Evolutionary conservation across 2,113 vertebrate species (phyloP), one percentile per base, ranked within the genome.

Genomic region (Lophotis ruficrista): DNA sequence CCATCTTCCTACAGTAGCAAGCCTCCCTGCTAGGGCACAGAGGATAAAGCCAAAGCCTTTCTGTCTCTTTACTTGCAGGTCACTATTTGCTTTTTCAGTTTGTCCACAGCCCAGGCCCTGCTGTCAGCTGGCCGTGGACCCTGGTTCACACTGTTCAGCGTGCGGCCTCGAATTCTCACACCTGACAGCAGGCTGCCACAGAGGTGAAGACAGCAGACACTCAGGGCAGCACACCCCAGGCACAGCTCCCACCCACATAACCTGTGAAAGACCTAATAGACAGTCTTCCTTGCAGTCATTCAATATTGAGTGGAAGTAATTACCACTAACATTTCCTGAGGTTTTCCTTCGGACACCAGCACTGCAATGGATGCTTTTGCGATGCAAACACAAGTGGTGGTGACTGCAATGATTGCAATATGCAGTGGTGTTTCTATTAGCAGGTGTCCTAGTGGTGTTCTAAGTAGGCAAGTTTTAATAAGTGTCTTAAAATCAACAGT

Each of bases 81-180:
- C 41, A 58, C 38, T 35, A 41, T 57, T 80, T 80, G 54, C 14
- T 47, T 71, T 79, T 41, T 50, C 64, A n/a, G 33, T 33, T 13
- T 81, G 45, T 27, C 24, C 22, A 3, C 31, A 57, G 45, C 30
- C 10, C 28, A 57, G 10, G 10, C 15, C 27, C 15, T 72, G 53
- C 45, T 86, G 30, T 33, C 66, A 53, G 28, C 48, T 53, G 70
- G 43, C 47, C 7, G 0, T 33, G 66, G 43, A 5, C 41, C n/a
- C 41, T 51, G 28, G 31, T 17, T 45, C 47, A n/a, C 21, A 7
- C 14, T 48, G 8, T 37, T 16, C 3, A 1, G 10, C 3, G 1
- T 9, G 9, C 31, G 35, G 65, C 30, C 30, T 43, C 1, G 1
- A 4, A 24, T 35, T 68, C 75, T 83, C 23, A 28, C 45, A 45